Base-by-base conservation (phyloP, 2,888 invertebrate genomes). In the Smittia sp. region DNA sequence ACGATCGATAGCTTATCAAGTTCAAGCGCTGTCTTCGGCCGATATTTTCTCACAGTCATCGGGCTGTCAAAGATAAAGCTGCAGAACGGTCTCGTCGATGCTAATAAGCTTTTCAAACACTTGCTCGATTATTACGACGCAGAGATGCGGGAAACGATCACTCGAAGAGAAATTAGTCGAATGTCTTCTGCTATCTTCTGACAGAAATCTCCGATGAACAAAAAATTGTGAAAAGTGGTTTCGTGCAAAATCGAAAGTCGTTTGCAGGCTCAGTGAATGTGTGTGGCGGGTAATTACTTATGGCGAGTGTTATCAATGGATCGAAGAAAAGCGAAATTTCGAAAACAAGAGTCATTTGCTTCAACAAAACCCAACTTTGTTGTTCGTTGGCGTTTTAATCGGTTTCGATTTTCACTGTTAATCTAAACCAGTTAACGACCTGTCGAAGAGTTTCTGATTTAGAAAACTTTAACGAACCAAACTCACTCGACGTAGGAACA, bases 161-260 rank as follows among this genome's bases (percentile, higher is more conserved):
- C 15, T 6, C 46, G 32, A 46, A 15, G 13, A 46, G 15, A 46
- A 46, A 46, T 13, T 46, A 46, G n/a, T 46, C 15, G 15, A 46
- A 46, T 46, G 15, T 46, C 46, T 46, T 46, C 46, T n/a, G 3
- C 11, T 46, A 58, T 58, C 58, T 4, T 58, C n/a, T 58, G 1
- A 18, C 58, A 58, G 22, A 7, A 4, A 58, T 22, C 58, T 7
- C 58, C 58, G 46, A 46, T n/a, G 46, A 46, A 46, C 6, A 7
- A 58, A 58, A 58, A 22, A 58, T 22, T 18, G 22, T 22, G 22
- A 58, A 58, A 18, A 58, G 58, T 4, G 22, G 22, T 58, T 58
- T 58, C 22, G 22, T 58, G 58, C 58, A 58, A 58, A 58, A 58
- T 22, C 58, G 58, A 58, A 58, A 58, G 58, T 58, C 58, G 58